Evolutionary conservation across 1,140 invertebrate species (phyloP).

Genomic region (Lepidurus arcticus): DNA sequence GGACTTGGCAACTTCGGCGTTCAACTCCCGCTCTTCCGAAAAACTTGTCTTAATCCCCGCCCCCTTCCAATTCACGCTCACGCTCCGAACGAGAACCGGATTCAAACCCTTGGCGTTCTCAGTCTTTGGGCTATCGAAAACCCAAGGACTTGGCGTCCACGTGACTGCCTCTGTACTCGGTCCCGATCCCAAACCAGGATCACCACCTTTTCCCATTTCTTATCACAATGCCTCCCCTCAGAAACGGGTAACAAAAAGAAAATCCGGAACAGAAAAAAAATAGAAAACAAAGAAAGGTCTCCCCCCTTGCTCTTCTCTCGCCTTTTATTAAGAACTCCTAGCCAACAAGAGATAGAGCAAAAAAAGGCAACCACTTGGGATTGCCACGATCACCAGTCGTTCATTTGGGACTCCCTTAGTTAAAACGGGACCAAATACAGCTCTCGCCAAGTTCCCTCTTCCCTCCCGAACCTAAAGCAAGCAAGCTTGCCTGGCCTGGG

Average conservation of each 20-base stretch:
- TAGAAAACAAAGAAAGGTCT: neutral
- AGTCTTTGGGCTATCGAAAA: neutral
- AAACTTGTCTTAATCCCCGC: neutral
- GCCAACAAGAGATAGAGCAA: neutral
- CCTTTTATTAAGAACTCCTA: neutral
- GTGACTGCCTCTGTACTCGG: neutral
- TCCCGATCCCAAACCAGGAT: neutral
- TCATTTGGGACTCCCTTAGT: slow-evolving; percentile 17
- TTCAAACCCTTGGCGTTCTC: neutral
- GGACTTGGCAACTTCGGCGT: slow-evolving; percentile 12
- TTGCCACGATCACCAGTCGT: slow-evolving; percentile 13
- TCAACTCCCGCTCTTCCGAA: neutral
- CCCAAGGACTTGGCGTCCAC: neutral
- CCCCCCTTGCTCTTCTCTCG: neutral
- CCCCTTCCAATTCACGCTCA: slow-evolving; percentile 15
- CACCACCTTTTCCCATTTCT: no score
- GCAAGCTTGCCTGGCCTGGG: neutral
- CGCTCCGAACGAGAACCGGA: slow-evolving; percentile 8
- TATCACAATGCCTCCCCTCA: neutral
- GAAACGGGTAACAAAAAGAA: neutral
- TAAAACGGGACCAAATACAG: neutral
- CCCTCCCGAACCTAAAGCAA: neutral
- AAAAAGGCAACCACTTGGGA: neutral
- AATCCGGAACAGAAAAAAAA: neutral
- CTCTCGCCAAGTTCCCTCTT: neutral